Evolutionary conservation across 2,113 vertebrate genomes (phyloP).

Genomic region (Egretta garzetta): DNA sequence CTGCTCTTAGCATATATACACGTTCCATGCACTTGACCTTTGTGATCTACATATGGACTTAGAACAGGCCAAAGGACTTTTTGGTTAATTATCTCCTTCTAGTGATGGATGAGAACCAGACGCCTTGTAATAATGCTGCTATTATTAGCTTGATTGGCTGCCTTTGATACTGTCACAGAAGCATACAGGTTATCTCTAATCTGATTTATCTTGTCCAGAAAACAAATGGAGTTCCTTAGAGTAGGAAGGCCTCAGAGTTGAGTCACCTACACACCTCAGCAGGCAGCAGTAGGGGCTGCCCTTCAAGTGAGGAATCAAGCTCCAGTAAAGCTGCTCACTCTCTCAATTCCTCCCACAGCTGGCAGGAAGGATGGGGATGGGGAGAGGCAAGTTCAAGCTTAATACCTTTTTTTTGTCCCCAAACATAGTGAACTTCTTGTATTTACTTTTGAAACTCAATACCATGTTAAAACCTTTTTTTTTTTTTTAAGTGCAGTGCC

Average conservation of each 20-base stretch:
- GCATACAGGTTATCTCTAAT: constrained; percentile 23
- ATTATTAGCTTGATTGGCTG: constrained; percentile 33
- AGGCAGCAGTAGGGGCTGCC: constrained; percentile 5
- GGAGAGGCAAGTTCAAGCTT: neutral
- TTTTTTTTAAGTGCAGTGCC: neutral
- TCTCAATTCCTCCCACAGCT: neutral
- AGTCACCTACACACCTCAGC: constrained; percentile 53
- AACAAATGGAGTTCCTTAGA: constrained; percentile 32
- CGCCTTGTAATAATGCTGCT: neutral
- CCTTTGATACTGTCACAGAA: constrained; percentile 23
- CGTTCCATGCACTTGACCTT: neutral
- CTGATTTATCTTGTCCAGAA: constrained; percentile 43
- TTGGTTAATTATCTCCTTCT: constrained; percentile 1
- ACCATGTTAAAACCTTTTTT: neutral
- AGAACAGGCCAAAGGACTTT: neutral
- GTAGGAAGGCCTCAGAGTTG: neutral
- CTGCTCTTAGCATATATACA: neutral
- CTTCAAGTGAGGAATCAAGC: neutral
- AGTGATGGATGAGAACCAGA: constrained; percentile 35
- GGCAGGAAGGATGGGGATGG: neutral
- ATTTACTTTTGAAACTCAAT: neutral
- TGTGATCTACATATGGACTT: neutral
- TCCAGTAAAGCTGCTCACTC: neutral
- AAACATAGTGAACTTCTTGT: neutral
- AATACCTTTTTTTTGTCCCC: neutral